Evolutionary conservation across 2,888 invertebrate species (phyloP).

Genomic region (Nemurella pictetii): DNA sequence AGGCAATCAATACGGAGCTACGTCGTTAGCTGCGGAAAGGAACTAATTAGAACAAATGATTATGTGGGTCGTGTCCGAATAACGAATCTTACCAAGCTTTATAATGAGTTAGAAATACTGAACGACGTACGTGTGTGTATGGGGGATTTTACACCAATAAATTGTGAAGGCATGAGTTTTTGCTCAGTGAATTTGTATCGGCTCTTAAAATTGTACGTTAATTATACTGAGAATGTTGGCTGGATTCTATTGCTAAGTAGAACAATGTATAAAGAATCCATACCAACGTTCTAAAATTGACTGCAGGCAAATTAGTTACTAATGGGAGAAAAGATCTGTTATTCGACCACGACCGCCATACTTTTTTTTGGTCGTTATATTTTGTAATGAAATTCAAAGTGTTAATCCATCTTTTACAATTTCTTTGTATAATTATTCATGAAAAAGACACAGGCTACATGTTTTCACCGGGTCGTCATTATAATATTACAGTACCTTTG

Average conservation of each 20-base stretch:
- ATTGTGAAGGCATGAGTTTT: not conserved
- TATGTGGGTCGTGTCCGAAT: slow-evolving; percentile 13
- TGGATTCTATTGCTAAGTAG: slow-evolving; percentile 24
- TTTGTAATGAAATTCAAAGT: not conserved
- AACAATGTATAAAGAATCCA: slow-evolving; percentile 24
- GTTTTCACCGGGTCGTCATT: slow-evolving; percentile 10
- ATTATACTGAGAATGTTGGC: slow-evolving; percentile 2
- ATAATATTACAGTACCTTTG: slow-evolving; percentile 30
- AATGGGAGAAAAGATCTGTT: not conserved
- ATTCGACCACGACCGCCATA: slow-evolving; percentile 24
- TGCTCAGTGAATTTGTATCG: not conserved
- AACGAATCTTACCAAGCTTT: not conserved
- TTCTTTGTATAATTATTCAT: slow-evolving; percentile 18
- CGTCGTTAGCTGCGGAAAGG: not conserved
- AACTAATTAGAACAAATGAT: slow-evolving; percentile 12
- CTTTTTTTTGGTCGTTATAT: slow-evolving; percentile 3
- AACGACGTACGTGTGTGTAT: not conserved
- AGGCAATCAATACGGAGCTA: not conserved
- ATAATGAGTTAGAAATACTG: not conserved
- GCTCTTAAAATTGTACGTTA: not conserved
- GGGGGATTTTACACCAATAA: not conserved
- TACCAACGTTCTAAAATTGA: slow-evolving; percentile 9
- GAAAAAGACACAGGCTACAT: not conserved
- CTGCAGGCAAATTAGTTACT: not conserved
- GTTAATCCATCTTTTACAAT: not conserved